These are phyloP conservation scores for Leptinotarsa defecta DNA, from an alignment of 1,140 invertebrate genomes.

Conservation along the genomic window DNA sequence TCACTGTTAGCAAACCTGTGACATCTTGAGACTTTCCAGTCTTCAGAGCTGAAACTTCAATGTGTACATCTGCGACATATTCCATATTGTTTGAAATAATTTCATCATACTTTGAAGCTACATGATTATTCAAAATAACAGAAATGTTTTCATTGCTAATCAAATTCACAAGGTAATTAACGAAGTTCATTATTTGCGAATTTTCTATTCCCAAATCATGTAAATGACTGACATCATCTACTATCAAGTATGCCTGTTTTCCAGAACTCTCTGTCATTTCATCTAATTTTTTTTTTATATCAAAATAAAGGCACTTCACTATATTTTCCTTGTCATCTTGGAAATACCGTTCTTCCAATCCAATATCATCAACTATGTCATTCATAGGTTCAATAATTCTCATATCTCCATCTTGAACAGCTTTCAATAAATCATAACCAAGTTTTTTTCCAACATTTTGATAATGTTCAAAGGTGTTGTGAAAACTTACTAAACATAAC, in stretches of 20 bases:
- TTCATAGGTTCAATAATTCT: slow-evolving; percentile 63
- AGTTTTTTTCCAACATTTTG: slow-evolving; percentile 73
- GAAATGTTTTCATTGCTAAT: slow-evolving; percentile 53
- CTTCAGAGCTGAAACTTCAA: slow-evolving; percentile 67
- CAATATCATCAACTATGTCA: slow-evolving; percentile 57
- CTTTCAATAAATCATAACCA: slow-evolving; percentile 69
- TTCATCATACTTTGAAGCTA: slow-evolving; percentile 61
- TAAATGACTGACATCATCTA: slow-evolving; percentile 73
- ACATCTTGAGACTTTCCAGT: slow-evolving; percentile 71
- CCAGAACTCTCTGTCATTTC: slow-evolving; percentile 25
- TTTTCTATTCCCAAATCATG: slow-evolving; percentile 65
- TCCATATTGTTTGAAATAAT: slow-evolving; percentile 63
- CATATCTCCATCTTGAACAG: slow-evolving; percentile 61
- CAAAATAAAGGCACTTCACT: slow-evolving; percentile 48
- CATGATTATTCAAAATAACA: slow-evolving; percentile 58
- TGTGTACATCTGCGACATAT: slow-evolving; percentile 65
- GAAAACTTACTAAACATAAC: slow-evolving; percentile 68
- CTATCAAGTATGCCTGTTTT: slow-evolving; percentile 60
- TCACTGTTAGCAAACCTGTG: slow-evolving; percentile 67
- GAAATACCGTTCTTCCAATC: slow-evolving; percentile 49
- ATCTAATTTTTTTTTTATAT: slow-evolving; percentile 46
- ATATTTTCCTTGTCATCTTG: slow-evolving; percentile 45
- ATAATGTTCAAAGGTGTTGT: slow-evolving; percentile 73
- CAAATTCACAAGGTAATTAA: slow-evolving; percentile 57
- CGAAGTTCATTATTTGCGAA: slow-evolving; percentile 61